Evolutionary conservation across 1,140 invertebrate genomes (phyloP).

Genomic region (Hyphantria cunea): DNA sequence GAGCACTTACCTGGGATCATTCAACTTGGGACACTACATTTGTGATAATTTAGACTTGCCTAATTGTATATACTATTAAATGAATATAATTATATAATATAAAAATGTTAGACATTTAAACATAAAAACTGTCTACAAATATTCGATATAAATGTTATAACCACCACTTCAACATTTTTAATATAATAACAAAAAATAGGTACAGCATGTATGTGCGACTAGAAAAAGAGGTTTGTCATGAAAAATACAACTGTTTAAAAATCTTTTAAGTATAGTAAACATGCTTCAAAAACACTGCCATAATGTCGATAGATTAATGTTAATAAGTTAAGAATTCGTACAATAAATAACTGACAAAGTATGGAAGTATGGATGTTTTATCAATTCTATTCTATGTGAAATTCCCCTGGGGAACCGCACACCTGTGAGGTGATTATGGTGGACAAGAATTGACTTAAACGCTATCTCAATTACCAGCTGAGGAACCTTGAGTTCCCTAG

Average conservation of each 20-base stretch:
- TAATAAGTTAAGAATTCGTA: conserved; percentile 39
- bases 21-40: conserved; percentile 20
- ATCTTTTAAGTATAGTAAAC: conserved; percentile 29
- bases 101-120: background rate
- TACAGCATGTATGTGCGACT: background rate
- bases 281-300: conserved; percentile 61
- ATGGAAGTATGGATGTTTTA: no score
- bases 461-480: no score
- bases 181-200: background rate
- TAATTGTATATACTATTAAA: conserved; percentile 35
- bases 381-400: no score
- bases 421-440: no score
- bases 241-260: background rate
- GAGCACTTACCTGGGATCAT: background rate
- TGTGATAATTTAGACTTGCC: conserved; percentile 33
- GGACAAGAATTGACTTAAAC: no score
- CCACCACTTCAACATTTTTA: background rate
- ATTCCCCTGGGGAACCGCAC: no score
- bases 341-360: conserved; percentile 42
- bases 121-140: background rate
- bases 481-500: no score
- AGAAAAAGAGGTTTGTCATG: background rate
- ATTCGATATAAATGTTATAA: background rate
- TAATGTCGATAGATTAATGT: conserved; percentile 61
- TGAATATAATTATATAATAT: conserved; percentile 5